phyloP scores from a whole-genome alignment of 2,888 invertebrate species.

The Ornithoptera priamus region DNA sequence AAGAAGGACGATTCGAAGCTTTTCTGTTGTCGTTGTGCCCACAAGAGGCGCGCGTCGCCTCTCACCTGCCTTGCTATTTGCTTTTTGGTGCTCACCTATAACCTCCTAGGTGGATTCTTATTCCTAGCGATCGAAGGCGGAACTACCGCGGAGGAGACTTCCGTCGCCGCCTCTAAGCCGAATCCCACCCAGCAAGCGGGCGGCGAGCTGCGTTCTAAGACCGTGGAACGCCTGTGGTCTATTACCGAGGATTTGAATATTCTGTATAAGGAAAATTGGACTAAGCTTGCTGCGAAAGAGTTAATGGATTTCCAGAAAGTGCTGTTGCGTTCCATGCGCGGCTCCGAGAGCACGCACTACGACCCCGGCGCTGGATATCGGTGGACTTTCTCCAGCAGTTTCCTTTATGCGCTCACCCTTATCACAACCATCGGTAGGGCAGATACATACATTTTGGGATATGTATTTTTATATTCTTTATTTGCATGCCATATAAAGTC shows the following conservation, averaged over 20 bases:
- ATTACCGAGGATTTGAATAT: conserved; percentile 94
- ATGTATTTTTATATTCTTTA: too few relatives aligned
- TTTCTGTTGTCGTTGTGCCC: conserved; percentile 74
- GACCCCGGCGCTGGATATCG: conserved; percentile 79
- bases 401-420: conserved; percentile 94
- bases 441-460: too few relatives aligned
- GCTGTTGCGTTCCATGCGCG: conserved; percentile 69
- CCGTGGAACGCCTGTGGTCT: conserved; percentile 91
- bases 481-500: too few relatives aligned
- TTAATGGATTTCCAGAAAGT: conserved; percentile 90
- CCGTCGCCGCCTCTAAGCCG: conserved; percentile 83
- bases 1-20: conserved; percentile 41
- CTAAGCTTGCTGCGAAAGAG: conserved; percentile 90
- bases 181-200: conserved; percentile 79
- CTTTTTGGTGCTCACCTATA: conserved; percentile 93
- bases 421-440: conserved; percentile 95
- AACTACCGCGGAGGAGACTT: conserved; percentile 75
- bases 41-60: conserved; percentile 74
- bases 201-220: conserved; percentile 82
- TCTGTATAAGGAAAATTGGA: conserved; percentile 95
- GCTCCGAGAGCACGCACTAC: conserved; percentile 56
- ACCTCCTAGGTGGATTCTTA: conserved; percentile 93
- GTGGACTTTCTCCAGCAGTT: conserved; percentile 96
- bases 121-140: conserved; percentile 92
- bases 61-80: conserved; percentile 91